phyloP scores from a whole-genome alignment of 2,888 invertebrate genomes.

The Synergus itoensis region DNA sequence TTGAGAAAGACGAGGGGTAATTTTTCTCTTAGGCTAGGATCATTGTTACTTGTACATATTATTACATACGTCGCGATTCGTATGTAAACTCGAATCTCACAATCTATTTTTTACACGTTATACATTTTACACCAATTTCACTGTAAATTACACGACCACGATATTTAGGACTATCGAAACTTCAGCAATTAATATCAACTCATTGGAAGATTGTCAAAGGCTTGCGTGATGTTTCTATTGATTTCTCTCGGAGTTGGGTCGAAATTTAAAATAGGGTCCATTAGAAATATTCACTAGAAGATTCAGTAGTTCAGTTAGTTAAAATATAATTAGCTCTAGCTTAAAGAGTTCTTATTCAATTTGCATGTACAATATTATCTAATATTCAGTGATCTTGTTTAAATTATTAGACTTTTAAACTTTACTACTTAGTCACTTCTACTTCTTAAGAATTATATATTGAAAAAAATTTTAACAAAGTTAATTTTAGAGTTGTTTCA shows the following conservation, averaged over 20 bases:
- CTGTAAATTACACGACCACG: conserved; percentile 12
- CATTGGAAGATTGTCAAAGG: conserved; percentile 23
- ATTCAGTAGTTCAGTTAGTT: not conserved
- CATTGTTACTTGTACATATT: conserved; percentile 52
- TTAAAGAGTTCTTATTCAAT: not conserved
- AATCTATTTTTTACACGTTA: conserved; percentile 4
- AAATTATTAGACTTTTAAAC: not conserved
- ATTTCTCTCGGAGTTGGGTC: conserved; percentile 28
- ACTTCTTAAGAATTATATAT: not conserved
- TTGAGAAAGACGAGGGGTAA: conserved; percentile 48
- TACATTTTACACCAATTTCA: not conserved
- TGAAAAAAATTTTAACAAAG: not conserved
- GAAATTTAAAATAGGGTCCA: not conserved
- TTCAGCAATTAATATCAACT: not conserved
- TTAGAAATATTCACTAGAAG: not conserved
- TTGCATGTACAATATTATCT: not conserved
- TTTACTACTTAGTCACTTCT: not conserved
- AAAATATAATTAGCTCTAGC: not conserved
- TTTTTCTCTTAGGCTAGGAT: conserved; percentile 46
- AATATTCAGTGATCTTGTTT: not conserved
- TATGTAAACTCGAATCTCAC: conserved; percentile 45
- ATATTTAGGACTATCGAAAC: conserved; percentile 1
- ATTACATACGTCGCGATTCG: conserved; percentile 47
- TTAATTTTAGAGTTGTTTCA: not conserved
- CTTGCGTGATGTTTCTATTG: not conserved